Evolutionary conservation across 2,113 vertebrate genomes (phyloP).

Genomic region (Ophthalmolycus amberensis): DNA sequence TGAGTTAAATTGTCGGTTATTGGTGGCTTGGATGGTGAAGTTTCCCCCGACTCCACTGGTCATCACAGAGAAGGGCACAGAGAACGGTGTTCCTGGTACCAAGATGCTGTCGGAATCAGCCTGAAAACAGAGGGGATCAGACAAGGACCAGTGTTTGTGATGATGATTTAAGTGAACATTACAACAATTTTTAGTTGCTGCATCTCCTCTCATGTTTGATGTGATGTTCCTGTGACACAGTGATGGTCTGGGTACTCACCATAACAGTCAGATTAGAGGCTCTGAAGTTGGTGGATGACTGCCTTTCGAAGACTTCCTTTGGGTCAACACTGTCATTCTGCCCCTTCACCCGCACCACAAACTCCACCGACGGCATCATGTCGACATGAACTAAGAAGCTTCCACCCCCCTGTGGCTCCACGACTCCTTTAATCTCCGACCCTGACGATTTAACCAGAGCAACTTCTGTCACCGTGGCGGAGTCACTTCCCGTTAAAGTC

Average conservation of each 20-base stretch:
- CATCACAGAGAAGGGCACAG: constrained; percentile 68
- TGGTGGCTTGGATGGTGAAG: constrained; percentile 65
- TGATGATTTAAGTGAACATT: neutral
- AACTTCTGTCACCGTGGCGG: constrained; percentile 58
- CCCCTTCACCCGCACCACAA: constrained; percentile 68
- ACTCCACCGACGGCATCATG: constrained; percentile 55
- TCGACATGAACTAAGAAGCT: constrained; percentile 54
- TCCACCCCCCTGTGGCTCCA: constrained; percentile 39
- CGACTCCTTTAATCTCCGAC: constrained; percentile 26
- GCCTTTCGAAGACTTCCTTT: constrained; percentile 64
- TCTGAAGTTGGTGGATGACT: constrained; percentile 61
- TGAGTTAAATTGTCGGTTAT: constrained; percentile 48
- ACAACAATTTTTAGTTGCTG: neutral
- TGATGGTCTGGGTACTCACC: constrained; percentile 54
- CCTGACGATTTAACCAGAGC: constrained; percentile 59
- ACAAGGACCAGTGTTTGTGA: neutral
- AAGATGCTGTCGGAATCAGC: constrained; percentile 42
- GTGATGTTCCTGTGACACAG: neutral
- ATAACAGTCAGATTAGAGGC: constrained; percentile 65
- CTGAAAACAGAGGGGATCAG: constrained; percentile 42
- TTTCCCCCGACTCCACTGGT: constrained; percentile 39
- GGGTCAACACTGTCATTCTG: too few relatives aligned
- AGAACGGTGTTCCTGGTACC: constrained; percentile 48
- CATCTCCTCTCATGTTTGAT: neutral
- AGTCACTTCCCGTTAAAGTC: constrained; percentile 59